These are phyloP conservation scores for Grapholita molesta DNA, from an alignment of 1,140 invertebrate species.

Conservation along the genomic window DNA sequence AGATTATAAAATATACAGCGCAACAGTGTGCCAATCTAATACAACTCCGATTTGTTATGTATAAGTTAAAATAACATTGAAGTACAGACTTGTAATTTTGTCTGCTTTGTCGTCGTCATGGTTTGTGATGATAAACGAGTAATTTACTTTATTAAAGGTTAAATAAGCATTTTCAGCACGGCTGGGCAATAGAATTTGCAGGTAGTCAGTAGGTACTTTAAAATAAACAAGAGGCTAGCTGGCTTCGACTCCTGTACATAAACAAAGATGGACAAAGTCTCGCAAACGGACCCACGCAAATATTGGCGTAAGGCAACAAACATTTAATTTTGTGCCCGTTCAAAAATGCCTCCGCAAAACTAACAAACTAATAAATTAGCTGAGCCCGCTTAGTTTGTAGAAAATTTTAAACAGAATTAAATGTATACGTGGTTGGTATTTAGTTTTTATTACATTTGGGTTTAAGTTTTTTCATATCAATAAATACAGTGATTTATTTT, in stretches of 20 bases:
- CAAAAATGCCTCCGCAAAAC: background rate
- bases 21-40: too few species aligned
- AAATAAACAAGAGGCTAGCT: background rate
- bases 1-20: too few species aligned
- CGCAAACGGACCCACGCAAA: background rate
- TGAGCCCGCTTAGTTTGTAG: background rate
- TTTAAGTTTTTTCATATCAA: too few species aligned
- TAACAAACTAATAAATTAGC: background rate
- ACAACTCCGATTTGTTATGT: too few species aligned
- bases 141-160: too few species aligned
- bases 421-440: background rate
- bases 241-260: background rate
- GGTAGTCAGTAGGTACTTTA: background rate
- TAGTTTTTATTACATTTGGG: background rate
- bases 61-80: too few species aligned
- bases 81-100: too few species aligned
- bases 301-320: background rate
- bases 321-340: background rate
- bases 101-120: too few species aligned
- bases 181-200: too few species aligned
- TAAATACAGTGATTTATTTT: too few species aligned
- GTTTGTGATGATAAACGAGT: too few species aligned
- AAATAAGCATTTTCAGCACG: too few species aligned
- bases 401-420: background rate
- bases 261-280: constrained; percentile 10